These are phyloP conservation scores for Asobara japonica DNA, from an alignment of 1,140 invertebrate genomes.

Conservation along the genomic window DNA sequence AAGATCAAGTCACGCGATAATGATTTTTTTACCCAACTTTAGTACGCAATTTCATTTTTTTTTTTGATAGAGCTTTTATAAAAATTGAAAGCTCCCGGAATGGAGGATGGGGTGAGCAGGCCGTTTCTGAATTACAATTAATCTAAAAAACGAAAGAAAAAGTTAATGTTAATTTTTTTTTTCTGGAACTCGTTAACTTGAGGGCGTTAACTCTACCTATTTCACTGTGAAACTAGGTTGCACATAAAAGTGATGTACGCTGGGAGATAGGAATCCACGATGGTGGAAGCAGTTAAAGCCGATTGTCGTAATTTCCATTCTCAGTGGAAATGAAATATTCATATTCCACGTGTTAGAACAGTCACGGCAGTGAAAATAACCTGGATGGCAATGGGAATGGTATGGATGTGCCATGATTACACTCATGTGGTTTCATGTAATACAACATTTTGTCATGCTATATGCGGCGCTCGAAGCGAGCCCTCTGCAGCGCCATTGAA, in stretches of 20 bases:
- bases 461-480: too few relatives aligned
- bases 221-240: not conserved
- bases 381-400: not conserved
- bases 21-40: too few relatives aligned
- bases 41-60: too few relatives aligned
- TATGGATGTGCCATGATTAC: not conserved
- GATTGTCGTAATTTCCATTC: slow-evolving; percentile 4
- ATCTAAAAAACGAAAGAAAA: not conserved
- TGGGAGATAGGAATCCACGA: not conserved
- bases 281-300: not conserved
- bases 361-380: slow-evolving; percentile 4
- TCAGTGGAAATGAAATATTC: slow-evolving; percentile 16
- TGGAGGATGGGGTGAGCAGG: too few relatives aligned
- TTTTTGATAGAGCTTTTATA: too few relatives aligned
- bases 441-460: not conserved
- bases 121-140: not conserved
- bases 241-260: slow-evolving; percentile 8
- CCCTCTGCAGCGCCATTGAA: too few relatives aligned
- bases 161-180: slow-evolving; percentile 18
- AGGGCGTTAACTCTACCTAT: not conserved
- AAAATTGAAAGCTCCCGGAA: too few relatives aligned
- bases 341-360: slow-evolving; percentile 12
- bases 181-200: not conserved
- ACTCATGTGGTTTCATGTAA: not conserved
- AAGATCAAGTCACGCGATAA: not conserved